Conservation (phyloP, 2,797 vertebrate species). For the Streptopelia turtur region DNA sequence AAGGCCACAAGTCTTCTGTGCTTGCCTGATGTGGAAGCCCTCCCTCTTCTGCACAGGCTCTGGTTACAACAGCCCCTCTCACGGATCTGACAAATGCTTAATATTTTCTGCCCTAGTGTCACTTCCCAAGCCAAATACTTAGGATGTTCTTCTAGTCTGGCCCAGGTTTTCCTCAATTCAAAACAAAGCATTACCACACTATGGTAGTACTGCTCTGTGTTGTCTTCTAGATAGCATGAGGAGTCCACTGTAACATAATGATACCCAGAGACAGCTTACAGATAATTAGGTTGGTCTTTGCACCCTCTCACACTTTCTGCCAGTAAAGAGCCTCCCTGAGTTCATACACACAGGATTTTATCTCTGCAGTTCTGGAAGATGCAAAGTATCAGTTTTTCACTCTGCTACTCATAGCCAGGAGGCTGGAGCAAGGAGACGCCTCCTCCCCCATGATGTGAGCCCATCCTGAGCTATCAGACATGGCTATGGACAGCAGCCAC, state of each 20-base stretch:
- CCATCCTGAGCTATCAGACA: neutral
- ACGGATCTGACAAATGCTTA: neutral
- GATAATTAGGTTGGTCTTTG: neutral
- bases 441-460: accelerated
- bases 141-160: neutral
- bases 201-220: neutral
- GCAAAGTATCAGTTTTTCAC: neutral
- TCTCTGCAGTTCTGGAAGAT: neutral
- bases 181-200: neutral
- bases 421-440: neutral
- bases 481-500: accelerated
- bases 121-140: neutral
- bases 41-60: neutral
- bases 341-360: neutral
- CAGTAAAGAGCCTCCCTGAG: accelerated
- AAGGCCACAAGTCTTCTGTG: neutral
- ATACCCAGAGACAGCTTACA: neutral
- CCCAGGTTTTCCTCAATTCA: neutral
- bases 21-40: neutral
- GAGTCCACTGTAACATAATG: neutral
- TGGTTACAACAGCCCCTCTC: accelerated
- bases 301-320: neutral
- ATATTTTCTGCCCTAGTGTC: neutral
- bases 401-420: neutral
- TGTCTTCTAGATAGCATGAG: neutral